Conservation (phyloP, 2,113 vertebrate species). For the Corydoras sp. region DNA sequence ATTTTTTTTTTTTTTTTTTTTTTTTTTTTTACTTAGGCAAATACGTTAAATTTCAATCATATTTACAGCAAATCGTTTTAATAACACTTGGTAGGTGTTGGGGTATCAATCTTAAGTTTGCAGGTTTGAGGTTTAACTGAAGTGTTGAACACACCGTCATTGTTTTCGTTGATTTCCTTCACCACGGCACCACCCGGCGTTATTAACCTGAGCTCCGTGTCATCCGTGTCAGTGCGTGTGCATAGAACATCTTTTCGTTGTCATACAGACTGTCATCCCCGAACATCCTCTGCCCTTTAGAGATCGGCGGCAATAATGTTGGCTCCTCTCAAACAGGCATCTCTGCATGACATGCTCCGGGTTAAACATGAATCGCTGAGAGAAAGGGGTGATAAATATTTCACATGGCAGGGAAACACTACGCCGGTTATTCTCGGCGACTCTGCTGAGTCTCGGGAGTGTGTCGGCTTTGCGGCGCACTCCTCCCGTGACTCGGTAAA, state of each 20-base stretch:
- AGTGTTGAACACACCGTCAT: no score
- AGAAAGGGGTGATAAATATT: constrained; percentile 11
- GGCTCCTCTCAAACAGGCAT: constrained; percentile 7
- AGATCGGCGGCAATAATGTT: constrained; percentile 12
- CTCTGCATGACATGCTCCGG: neutral
- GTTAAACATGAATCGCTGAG: constrained; percentile 22
- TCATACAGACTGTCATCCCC: constrained; percentile 28
- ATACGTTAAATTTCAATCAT: no score
- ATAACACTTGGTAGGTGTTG: no score
- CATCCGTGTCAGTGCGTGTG: constrained; percentile 11
- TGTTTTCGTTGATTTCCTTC: no score
- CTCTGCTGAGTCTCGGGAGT: neutral
- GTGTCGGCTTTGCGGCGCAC: constrained; percentile 4
- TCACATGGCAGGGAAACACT: neutral
- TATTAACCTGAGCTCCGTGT: constrained; percentile 14
- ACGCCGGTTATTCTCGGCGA: constrained; percentile 5
- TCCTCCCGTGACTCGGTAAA: constrained; percentile 35
- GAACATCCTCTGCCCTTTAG: constrained; percentile 16
- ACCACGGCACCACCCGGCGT: no score
- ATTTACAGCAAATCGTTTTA: no score
- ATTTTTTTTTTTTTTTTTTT: no score
- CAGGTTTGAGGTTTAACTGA: no score
- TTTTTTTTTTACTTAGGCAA: no score
- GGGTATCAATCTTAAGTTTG: no score
- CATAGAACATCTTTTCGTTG: neutral